These are phyloP conservation scores for Opisthocomus hoazin DNA, from an alignment of 2,113 vertebrate species.

Conservation along the genomic window DNA sequence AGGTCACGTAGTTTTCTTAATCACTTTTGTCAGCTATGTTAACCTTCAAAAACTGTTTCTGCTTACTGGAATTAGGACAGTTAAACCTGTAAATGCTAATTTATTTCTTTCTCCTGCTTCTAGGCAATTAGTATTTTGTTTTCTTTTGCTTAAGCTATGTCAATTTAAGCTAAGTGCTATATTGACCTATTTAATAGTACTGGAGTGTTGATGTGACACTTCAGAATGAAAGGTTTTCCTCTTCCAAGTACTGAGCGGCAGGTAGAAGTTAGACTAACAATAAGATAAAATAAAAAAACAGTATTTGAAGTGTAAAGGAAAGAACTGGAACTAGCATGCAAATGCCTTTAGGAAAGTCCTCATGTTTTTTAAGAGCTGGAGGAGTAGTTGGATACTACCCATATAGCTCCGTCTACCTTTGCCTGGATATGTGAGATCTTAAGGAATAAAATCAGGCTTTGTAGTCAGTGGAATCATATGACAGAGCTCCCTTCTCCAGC, in stretches of 20 bases:
- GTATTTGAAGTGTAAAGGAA: neutral
- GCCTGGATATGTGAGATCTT: neutral
- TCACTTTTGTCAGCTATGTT: neutral
- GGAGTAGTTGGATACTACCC: neutral
- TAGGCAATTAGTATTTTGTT: neutral
- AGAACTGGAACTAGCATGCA: neutral
- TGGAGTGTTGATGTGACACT: neutral
- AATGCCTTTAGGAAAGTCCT: neutral
- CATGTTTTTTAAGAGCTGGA: neutral
- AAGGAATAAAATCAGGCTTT: neutral
- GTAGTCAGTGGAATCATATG: neutral
- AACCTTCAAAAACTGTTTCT: conserved; percentile 5
- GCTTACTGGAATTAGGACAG: neutral
- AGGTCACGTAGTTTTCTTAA: neutral
- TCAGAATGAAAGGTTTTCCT: neutral
- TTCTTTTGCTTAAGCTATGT: neutral
- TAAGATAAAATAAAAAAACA: neutral
- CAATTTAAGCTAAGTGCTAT: neutral
- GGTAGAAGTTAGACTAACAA: neutral
- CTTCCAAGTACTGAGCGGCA: neutral
- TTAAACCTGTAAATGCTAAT: neutral
- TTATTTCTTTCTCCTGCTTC: neutral
- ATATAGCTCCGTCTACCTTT: neutral
- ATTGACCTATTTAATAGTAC: neutral
- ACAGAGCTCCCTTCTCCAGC: neutral